Base-by-base conservation (phyloP, 2,113 vertebrate species). In the Mesembrinibis cayennensis region DNA sequence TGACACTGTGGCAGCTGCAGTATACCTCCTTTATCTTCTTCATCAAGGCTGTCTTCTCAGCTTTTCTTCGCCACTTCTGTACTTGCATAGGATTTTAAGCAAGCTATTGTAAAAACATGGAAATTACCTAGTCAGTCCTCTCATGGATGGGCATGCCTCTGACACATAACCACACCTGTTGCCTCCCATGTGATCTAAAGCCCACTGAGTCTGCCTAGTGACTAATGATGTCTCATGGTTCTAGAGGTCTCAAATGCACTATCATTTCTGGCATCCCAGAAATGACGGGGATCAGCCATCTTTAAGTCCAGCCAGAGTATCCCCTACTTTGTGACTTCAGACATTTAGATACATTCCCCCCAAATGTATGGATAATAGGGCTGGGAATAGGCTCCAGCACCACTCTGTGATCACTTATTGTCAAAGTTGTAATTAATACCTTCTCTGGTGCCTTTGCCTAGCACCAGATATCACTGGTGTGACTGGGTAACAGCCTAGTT, bases 331-430 rank as follows among this genome's bases (percentile, higher is more conserved):
- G 26, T 65, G 49, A 87, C 22, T 77, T 63, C 29, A 63, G 27
- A 36, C 25, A 83, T 22, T 82, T 67, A 67, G 19, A 45, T 42
- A 7, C 26, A 63, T 49, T 80, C 19, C 38, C 42, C 8, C 2
- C 40, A 19, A 27, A 38, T 13, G 8, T 22, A 55, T 10, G 21
- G 21, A 32, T 49, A 62, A 76, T 7, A 58, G 16, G 23, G 16
- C 49, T 59, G 32, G 18, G 67, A 26, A 83, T 21, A 63, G 40
- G 42, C 32, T 84, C 15, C 30, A 85, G 63, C 47, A 44, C 27
- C 3, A 2, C 22, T 67, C 42, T 4, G 0, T 34, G n/a, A 62
- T 30, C 7, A 44, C 19, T 49, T 53, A 21, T 2, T 67, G 10
- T 40, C 58, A 81, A 70, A 86, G 50, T 21, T 45, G 38, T 45